A percentile compares a stretch with the other conserved stretches of the same genome.
Evolutionary conservation across 2,797 vertebrate genomes (phyloP).

Genomic region (Sebastolobus altivelis): DNA sequence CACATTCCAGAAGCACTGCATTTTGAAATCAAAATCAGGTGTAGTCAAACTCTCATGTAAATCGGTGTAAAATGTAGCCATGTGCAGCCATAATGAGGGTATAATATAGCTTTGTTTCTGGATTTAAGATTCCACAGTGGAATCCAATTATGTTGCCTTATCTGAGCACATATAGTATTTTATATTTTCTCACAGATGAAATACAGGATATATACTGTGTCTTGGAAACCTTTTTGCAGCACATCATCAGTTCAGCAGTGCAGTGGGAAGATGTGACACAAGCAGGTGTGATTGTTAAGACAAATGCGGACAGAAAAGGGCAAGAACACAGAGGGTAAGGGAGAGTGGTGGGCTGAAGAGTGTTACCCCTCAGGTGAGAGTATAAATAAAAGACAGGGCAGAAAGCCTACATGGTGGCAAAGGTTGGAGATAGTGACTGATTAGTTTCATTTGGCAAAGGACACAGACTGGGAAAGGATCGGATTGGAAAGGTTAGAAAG

Average conservation of each 20-base stretch:
- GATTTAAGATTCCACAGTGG: background rate
- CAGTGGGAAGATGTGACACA: conserved; percentile 9
- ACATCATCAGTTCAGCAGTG: conserved; percentile 14
- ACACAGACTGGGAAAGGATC: conserved; percentile 26
- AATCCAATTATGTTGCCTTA: conserved; percentile 13
- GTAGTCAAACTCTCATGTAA: background rate
- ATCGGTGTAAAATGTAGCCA: background rate
- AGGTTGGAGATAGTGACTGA: conserved; percentile 26
- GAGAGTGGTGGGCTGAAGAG: background rate
- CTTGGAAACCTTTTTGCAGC: conserved; percentile 12
- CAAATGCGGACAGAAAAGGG: conserved; percentile 25
- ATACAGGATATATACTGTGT: background rate
- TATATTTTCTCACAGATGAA: background rate
- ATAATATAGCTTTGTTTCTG: background rate
- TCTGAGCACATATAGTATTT: background rate
- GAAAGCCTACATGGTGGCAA: background rate
- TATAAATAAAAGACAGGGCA: conserved; percentile 31
- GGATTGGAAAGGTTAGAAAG: conserved; percentile 9
- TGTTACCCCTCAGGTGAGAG: conserved; percentile 9
- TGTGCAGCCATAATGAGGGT: background rate
- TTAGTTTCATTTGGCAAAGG: conserved; percentile 53
- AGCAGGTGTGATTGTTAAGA: conserved; percentile 20
- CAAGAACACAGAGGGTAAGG: background rate
- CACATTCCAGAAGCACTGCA: background rate
- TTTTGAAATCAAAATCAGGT: background rate